Base-by-base conservation (phyloP, 2,113 vertebrate species). In the Prionailurus bengalensis region DNA sequence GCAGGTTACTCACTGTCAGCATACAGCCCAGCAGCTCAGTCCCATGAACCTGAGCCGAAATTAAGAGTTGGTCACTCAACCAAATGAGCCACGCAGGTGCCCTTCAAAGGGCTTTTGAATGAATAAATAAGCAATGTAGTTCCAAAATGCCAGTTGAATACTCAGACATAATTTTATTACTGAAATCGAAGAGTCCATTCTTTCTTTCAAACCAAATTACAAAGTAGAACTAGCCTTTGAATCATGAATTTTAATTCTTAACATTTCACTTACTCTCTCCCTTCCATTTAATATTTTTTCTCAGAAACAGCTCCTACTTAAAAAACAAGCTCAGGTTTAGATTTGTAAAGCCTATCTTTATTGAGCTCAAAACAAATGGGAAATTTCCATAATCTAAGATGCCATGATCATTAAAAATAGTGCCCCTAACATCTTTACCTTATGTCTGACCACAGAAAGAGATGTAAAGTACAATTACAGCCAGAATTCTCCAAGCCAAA, bases 171-270 rank as follows among this genome's bases (percentile, higher is more conserved):
- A 89, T 85, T 96, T 79, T 93, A 93, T 94, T 78, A 55, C 25
- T 91, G 3, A 94, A 94, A 91, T 48, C 78, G 31, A 85, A 86
- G 39, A 84, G 51, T 81, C 5, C 3, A 21, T 84, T 95, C n/a
- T 90, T 90, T 85, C 16, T 7, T 87, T 97, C 94, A 97, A 96
- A 73, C 61, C 33, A 93, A 97, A 97, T 94, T 95, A 82, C 36
- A 88, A 68, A 91, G 39, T 92, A 96, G 12, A 87, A 79, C 11
- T 87, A 80, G 5, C 14, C 61, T 66, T 91, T 61, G 79, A 92
- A 9, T 66, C 66, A 76, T 61, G 7, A 39, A 53, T 91, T 91
- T 85, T 94, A 94, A 76, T 27, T 70, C 88, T 94, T 42, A 19
- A 36, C 97, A 78, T 86, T 95, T 95, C 45, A 93, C 93, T 83